These are phyloP conservation scores for Edolisoma coerulescens DNA, from an alignment of 2,113 vertebrate genomes.

Conservation along the genomic window DNA sequence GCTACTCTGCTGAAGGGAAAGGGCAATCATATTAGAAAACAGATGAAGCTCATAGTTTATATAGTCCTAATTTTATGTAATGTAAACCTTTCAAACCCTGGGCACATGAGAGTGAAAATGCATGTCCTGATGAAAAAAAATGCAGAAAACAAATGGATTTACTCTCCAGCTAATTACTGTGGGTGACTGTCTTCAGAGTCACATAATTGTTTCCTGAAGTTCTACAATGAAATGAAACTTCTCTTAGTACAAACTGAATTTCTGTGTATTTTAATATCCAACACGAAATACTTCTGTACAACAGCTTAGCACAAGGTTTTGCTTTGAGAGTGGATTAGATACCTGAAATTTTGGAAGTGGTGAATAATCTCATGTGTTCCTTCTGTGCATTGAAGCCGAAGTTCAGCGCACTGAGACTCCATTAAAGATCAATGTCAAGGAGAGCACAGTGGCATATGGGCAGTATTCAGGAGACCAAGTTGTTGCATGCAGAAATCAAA, in stretches of 20 bases:
- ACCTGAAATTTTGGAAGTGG: conserved; percentile 42
- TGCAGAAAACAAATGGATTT: conserved; percentile 70
- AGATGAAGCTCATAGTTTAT: conserved; percentile 73
- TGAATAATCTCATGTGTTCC: not conserved
- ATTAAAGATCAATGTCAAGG: conserved; percentile 16
- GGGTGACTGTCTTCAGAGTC: conserved; percentile 49
- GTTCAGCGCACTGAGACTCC: not conserved
- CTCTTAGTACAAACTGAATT: not conserved
- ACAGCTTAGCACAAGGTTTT: conserved; percentile 9
- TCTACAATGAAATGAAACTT: conserved; percentile 62
- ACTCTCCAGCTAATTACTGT: conserved; percentile 73
- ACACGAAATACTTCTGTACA: conserved; percentile 21
- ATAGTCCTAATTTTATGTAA: conserved; percentile 79
- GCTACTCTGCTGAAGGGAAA: conserved; percentile 52
- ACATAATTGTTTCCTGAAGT: conserved; percentile 43
- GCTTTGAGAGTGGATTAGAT: conserved; percentile 25
- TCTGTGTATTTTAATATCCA: conserved; percentile 52
- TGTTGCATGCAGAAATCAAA: conserved; percentile 51
- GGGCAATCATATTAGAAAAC: conserved; percentile 65
- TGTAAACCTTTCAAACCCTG: conserved; percentile 74
- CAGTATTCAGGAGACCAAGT: not conserved
- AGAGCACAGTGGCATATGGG: conserved; percentile 39
- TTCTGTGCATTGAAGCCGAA: not conserved
- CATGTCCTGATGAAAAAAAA: conserved; percentile 58
- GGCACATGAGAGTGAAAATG: conserved; percentile 68